Base-by-base conservation (phyloP, 2,888 invertebrate species). In the Lissonota sp. region DNA sequence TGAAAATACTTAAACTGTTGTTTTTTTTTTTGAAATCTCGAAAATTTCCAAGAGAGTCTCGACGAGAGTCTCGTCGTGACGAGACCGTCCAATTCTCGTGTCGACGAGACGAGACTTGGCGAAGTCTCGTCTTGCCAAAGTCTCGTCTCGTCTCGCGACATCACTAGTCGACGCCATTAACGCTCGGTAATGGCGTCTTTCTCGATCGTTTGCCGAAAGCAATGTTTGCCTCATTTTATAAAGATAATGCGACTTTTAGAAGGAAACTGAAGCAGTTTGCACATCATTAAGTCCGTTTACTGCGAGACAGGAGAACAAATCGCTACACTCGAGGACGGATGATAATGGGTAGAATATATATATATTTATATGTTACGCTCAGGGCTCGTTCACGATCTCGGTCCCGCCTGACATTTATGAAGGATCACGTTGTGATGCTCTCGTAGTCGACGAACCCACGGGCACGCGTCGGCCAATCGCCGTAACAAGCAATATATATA, bases 401-500 rank as follows among this genome's bases (percentile, higher is more conserved):
- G 74, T 78, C 66, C 53, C 51, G 66, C 60, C 57, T 82, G 75
- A 82, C 82, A 75, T 79, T 79, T 79, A 67, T 82, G 82, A 82
- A 82, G 75, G 79, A 82, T 82, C 74, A 70, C 71, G 62, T 67
- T 63, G 75, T 71, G 82, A 72, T 63, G 75, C 71, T 75, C 3
- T 79, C 72, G 71, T 67, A 62, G 75, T 63, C 71, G 71, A 57
- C 55, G 58, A 79, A 75, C 67, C 79, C 71, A 78, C 75, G 75
- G 82, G 79, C 82, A 82, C 79, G 82, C 82, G 82, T 75, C 74
- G 74, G 40, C 55, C 84, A 86, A 86, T 86, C 82, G 86, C 84
- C 84, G 87, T 88, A 89, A 89, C 88, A 85, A 87, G 88, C 88
- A 88, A 90, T 90, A 87, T 90, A 87, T 90, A 89, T 90, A 90